Base-by-base conservation (phyloP, 30 jellyfish, hydroid and myxozoan species). In the Aurelia sp. region DNA sequence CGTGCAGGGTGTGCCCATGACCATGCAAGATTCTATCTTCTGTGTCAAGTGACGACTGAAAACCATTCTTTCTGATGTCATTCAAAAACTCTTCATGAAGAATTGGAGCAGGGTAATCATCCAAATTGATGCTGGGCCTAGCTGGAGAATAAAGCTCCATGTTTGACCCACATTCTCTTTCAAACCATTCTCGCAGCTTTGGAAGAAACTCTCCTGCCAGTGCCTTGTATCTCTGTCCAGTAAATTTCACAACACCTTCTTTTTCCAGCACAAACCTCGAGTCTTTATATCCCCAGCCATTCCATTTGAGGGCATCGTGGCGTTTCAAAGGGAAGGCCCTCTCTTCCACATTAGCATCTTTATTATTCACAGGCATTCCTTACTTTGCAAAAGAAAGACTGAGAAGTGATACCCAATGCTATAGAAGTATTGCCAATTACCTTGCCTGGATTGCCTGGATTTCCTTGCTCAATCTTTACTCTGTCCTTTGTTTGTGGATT, bases 201-300 rank as follows among this genome's bases (percentile, higher is more conserved):
- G 99, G 99, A 5, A 94, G 88, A 65, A 84, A 11, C 51, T 94
- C 97, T 33, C 93, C 94, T 0, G 97, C 96, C 59, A 94, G 81
- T 16, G 99, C 97, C 35, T 72, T 76, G 63, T 94, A 94, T 18
- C 99, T 70, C 9, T 67, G 69, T 24, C 99, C 99, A 52, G 94
- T 88, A 69, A 94, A 94, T 18, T 74, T 31, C 62, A 84, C 94
- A 20, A 60, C 78, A 10, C 91, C 96, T 5, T 88, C 66, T 16
- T 89, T 94, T 17, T 51, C 63, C 2, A 83, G 71, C 33, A 35
- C 96, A 57, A 94, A 94, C 86, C 67, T 55, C 12, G 97, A 94
- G 63, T 94, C 99, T 21, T 78, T 83, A 58, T 94, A 94, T 15
- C 99, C 99, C 99, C 99, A 94, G 12, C 99, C 99, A 40, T 89